Conservation (phyloP, 2,888 invertebrate genomes). For the Drosophila tanythrix region DNA sequence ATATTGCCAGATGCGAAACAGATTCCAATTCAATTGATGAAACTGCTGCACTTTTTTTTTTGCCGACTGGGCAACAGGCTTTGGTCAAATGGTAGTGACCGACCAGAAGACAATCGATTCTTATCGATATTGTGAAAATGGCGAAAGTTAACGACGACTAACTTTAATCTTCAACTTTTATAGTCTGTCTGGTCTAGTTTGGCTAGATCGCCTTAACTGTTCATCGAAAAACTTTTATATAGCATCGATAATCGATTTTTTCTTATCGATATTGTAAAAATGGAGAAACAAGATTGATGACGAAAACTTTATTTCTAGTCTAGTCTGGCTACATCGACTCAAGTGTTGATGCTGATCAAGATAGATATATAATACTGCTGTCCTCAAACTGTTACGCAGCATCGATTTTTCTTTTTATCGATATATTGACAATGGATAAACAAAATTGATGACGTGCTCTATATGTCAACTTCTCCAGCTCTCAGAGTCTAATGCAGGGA, state of each 20-base stretch:
- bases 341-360: background rate
- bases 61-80: conserved; percentile 14
- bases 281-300: background rate
- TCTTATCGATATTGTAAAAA: background rate
- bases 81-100: background rate
- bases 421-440: background rate
- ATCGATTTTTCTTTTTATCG: background rate
- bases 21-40: conserved; percentile 60
- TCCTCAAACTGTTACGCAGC: background rate
- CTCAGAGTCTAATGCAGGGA: background rate
- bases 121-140: background rate
- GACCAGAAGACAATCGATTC: background rate
- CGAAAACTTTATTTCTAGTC: background rate
- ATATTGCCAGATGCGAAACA: conserved; percentile 19
- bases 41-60: conserved; percentile 56
- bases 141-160: background rate
- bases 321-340: background rate
- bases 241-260: background rate
- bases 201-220: background rate
- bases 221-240: background rate
- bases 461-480: background rate
- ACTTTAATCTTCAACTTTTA: background rate
- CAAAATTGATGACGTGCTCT: background rate
- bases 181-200: background rate
- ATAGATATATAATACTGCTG: background rate